Evolutionary conservation across 2,113 vertebrate genomes (phyloP).

Genomic region (Sialia sialis): DNA sequence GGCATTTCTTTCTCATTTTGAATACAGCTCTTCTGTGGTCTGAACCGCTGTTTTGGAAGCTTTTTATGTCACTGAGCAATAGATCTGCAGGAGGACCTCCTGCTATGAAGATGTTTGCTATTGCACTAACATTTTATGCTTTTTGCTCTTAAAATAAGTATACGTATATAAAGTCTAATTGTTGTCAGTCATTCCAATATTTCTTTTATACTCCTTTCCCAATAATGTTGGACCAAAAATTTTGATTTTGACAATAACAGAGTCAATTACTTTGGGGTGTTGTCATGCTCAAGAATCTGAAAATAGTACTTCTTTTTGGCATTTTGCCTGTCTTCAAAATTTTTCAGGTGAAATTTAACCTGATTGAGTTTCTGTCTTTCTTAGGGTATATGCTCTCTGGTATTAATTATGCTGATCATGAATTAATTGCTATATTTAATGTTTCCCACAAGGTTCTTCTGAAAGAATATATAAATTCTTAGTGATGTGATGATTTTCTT

Average conservation of each 20-base stretch:
- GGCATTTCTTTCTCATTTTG: not conserved
- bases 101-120: not conserved
- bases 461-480: not conserved
- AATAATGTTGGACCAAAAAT: not conserved
- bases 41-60: not conserved
- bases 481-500: not conserved
- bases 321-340: not conserved
- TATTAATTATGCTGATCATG: not conserved
- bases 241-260: not conserved
- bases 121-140: not conserved
- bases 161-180: not conserved
- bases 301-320: not conserved
- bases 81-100: not conserved
- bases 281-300: not conserved
- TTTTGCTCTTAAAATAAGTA: not conserved
- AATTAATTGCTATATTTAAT: not conserved
- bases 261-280: not conserved
- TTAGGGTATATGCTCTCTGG: not conserved
- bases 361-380: not conserved
- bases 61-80: not conserved
- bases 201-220: not conserved
- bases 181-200: not conserved
- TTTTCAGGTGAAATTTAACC: not conserved
- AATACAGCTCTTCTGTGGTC: not conserved
- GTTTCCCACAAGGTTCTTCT: not conserved